Evolutionary conservation across 2,888 invertebrate genomes (phyloP).

Genomic region (Dromius quadrimaculatus): DNA sequence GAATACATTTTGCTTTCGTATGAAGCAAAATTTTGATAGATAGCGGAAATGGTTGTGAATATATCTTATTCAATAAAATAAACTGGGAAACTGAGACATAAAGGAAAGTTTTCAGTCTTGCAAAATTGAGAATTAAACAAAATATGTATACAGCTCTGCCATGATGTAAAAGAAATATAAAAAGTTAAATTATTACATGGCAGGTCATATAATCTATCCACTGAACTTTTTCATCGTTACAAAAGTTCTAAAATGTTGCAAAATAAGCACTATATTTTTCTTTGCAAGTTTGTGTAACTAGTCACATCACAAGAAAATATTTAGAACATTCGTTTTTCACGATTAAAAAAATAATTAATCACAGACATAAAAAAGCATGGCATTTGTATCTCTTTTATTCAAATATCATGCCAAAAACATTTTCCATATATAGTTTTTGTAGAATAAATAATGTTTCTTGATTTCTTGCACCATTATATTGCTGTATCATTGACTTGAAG

Average conservation of each 20-base stretch:
- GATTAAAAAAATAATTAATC: constrained; percentile 62
- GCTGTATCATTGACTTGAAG: constrained; percentile 42
- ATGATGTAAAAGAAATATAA: constrained; percentile 17
- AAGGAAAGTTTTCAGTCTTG: neutral
- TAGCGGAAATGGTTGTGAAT: neutral
- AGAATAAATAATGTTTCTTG: constrained; percentile 3
- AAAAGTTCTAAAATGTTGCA: constrained; percentile 39
- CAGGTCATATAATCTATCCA: constrained; percentile 11
- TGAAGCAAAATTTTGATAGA: too few species aligned
- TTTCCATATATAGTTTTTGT: constrained; percentile 12
- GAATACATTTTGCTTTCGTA: too few species aligned
- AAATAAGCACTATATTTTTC: constrained; percentile 51
- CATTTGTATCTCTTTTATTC: constrained; percentile 51
- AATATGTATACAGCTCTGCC: constrained; percentile 1
- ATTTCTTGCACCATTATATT: constrained; percentile 27
- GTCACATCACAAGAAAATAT: constrained; percentile 52
- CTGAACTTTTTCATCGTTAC: constrained; percentile 13
- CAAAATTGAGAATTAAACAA: constrained; percentile 18
- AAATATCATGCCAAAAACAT: constrained; percentile 18
- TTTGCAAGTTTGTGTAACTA: constrained; percentile 47
- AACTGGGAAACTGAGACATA: constrained; percentile 21
- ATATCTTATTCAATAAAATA: constrained; percentile 13
- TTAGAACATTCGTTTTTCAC: constrained; percentile 50
- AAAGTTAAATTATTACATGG: too few species aligned
- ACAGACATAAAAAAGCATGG: constrained; percentile 65